These are phyloP conservation scores for Promerops cafer DNA, from an alignment of 2,113 vertebrate species.

Conservation along the genomic window DNA sequence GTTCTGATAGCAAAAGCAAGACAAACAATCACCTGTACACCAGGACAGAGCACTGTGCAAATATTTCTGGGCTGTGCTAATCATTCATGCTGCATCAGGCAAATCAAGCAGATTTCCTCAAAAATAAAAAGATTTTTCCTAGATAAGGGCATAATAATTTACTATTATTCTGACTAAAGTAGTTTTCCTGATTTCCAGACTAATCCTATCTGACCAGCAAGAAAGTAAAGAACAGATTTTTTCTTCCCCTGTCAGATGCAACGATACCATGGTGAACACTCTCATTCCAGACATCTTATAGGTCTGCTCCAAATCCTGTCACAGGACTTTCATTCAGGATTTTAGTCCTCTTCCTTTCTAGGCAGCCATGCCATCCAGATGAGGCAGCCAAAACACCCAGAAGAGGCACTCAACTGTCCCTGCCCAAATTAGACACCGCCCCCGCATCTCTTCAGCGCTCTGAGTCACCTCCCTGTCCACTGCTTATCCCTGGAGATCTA, in stretches of 20 bases:
- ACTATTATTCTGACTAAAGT: neutral
- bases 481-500: neutral
- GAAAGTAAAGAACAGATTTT: neutral
- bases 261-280: fast-evolving
- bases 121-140: neutral
- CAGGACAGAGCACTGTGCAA: neutral
- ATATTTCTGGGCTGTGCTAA: neutral
- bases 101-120: neutral
- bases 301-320: neutral
- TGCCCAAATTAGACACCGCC: neutral
- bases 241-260: fast-evolving
- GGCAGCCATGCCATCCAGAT: neutral
- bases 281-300: neutral
- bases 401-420: neutral
- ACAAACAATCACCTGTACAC: neutral
- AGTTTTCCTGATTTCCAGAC: neutral
- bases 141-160: neutral
- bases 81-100: neutral
- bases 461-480: neutral
- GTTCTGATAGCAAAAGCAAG: neutral
- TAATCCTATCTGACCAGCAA: neutral
- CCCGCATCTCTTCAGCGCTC: neutral
- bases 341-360: conserved; percentile 11
- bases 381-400: neutral
- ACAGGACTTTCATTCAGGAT: neutral